These are phyloP conservation scores for Hypanus sabinus DNA, from an alignment of 2,113 vertebrate genomes.

Conservation along the genomic window DNA sequence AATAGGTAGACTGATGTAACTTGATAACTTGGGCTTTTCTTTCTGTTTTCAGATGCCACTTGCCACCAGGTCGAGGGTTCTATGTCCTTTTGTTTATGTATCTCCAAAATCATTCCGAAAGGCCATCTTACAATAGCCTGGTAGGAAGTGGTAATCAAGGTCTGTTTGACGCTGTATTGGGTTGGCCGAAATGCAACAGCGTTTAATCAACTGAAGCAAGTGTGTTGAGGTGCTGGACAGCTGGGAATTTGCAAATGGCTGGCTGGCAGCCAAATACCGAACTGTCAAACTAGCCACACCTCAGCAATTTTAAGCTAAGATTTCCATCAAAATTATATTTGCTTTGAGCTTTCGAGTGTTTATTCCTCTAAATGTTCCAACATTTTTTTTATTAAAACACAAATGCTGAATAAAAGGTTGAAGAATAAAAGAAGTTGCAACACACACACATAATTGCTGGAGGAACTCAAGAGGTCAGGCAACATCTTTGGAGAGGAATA, in stretches of 20 bases:
- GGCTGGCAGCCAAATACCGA: conserved; percentile 7
- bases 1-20: conserved; percentile 6
- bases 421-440: background rate
- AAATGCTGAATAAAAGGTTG: no score
- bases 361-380: background rate
- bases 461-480: no score
- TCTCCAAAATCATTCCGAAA: background rate
- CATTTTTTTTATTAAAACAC: background rate
- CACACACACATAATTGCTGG: no score
- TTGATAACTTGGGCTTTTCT: background rate
- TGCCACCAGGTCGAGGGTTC: background rate
- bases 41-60: background rate
- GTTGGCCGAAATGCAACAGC: background rate
- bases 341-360: background rate
- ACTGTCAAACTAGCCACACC: background rate
- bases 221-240: background rate
- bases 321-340: background rate
- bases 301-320: background rate
- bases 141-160: conserved; percentile 9
- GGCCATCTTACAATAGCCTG: background rate
- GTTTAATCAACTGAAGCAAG: background rate
- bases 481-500: no score
- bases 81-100: background rate
- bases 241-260: background rate
- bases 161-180: background rate